Evolutionary conservation across 2,888 invertebrate species (phyloP), one percentile per base, ranked within the genome.

Genomic region (Lapara coniferarum): DNA sequence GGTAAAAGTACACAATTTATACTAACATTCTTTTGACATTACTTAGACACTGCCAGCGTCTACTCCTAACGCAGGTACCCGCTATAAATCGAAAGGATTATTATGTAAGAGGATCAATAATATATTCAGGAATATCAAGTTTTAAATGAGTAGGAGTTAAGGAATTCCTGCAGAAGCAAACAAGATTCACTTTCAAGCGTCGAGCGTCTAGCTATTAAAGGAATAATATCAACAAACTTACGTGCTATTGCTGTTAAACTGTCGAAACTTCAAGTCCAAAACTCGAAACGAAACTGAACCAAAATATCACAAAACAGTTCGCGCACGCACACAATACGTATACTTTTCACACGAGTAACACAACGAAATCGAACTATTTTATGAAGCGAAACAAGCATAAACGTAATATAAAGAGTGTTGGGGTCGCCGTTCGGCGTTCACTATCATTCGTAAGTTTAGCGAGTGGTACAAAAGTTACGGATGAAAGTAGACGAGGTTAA

Each of bases 271-370:
- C 52, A 49, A 55, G 57, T 63, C 46, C 55, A 46, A 90, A 88
- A 88, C 82, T 82, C 82, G 81, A 86, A 84, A 81, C 77, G 76
- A 80, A 86, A 85, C 84, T 81, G 83, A 90, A 88, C 87, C 86
- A 88, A 87, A 90, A 89, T 88, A 89, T 81, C 88, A 91, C 87
- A 84, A 80, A 85, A 86, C 85, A 77, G 85, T 85, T 82, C 87
- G 83, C 80, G 80, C 81, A 85, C 84, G 82, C 84, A 86, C 88
- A 88, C 86, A 86, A 88, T 84, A 84, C 63, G 63, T 77, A 79
- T 85, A 86, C 84, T 85, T 87, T 86, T 85, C 85, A 88, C 90
- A 90, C 86, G 77, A 77, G 77, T 74, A 86, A 83, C 85, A 87
- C 85, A 86, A 84, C 83, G 81, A 81, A 83, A 88, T 79, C 78